phyloP scores from a whole-genome alignment of 2,888 invertebrate genomes.

The Lithophane socia region DNA sequence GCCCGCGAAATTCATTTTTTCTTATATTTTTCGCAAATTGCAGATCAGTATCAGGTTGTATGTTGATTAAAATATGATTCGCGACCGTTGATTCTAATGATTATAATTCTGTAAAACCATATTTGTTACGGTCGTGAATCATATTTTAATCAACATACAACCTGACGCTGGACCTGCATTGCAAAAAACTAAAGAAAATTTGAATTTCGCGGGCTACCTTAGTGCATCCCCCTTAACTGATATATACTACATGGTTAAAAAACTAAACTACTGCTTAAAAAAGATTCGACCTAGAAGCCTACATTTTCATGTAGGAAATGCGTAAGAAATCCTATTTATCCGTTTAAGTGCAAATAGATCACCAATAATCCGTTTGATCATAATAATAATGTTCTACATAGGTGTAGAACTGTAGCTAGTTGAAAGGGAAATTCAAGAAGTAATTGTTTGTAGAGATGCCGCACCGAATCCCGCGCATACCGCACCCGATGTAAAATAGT shows the following conservation, averaged over 20 bases:
- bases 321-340: background rate
- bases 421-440: slow-evolving; percentile 3
- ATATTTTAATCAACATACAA: too few species aligned
- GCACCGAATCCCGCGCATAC: slow-evolving; percentile 23
- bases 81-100: too few species aligned
- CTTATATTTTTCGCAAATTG: too few species aligned
- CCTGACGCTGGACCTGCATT: too few species aligned
- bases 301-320: background rate
- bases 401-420: background rate
- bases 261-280: background rate
- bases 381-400: background rate
- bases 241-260: background rate
- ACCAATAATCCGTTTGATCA: background rate
- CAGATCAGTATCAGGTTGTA: too few species aligned
- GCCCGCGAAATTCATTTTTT: too few species aligned
- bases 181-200: too few species aligned
- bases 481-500: slow-evolving; percentile 23
- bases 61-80: too few species aligned
- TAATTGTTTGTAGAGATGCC: slow-evolving; percentile 8
- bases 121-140: too few species aligned
- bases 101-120: too few species aligned
- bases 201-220: too few species aligned
- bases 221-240: background rate
- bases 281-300: background rate
- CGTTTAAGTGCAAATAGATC: background rate